Evolutionary conservation across 2,888 invertebrate species (phyloP).

Genomic region (Cantharis rustica): DNA sequence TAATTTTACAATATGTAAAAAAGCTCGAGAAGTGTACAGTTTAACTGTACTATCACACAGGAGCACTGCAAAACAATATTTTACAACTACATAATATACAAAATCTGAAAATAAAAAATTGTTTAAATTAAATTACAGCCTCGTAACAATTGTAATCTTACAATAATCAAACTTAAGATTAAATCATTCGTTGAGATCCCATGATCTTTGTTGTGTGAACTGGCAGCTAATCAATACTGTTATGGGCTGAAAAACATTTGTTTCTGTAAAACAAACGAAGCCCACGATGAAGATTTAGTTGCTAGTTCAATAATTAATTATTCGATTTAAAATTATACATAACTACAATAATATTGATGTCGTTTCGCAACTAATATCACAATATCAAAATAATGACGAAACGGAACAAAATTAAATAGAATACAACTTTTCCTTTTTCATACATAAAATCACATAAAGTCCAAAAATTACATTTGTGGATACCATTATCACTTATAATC

Average conservation of each 20-base stretch:
- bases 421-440: background rate
- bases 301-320: conserved; percentile 17
- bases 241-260: conserved; percentile 8
- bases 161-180: conserved; percentile 13
- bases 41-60: conserved; percentile 35
- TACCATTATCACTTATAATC: background rate
- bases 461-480: background rate
- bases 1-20: conserved; percentile 32
- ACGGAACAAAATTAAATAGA: background rate
- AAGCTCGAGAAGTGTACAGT: conserved; percentile 37
- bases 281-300: conserved; percentile 15
- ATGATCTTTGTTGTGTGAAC: conserved; percentile 26
- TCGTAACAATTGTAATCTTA: conserved; percentile 22
- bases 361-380: conserved; percentile 30
- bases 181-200: conserved; percentile 26
- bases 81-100: conserved; percentile 19
- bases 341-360: conserved; percentile 7
- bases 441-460: background rate
- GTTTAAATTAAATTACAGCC: conserved; percentile 26
- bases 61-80: conserved; percentile 28
- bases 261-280: conserved; percentile 22
- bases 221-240: conserved; percentile 22
- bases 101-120: conserved; percentile 27
- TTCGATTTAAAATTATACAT: conserved; percentile 9
- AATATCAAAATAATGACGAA: conserved; percentile 10